phyloP scores from a whole-genome alignment of 2,888 invertebrate species.

The Mesorhabditis belari region DNA sequence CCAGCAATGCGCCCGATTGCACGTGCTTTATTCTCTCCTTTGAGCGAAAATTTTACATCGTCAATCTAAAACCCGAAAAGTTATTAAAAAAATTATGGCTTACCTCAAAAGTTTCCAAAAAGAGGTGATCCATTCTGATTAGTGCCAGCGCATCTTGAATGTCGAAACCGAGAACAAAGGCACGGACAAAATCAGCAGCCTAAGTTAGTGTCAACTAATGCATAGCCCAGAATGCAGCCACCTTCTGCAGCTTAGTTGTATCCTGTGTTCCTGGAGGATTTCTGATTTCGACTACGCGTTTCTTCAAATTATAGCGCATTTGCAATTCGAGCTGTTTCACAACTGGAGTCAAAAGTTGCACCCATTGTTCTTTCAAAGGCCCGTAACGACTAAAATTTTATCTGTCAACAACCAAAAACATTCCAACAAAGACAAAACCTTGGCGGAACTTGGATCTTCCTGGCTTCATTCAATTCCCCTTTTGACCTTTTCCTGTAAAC shows the following conservation, averaged over 20 bases:
- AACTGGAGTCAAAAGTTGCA: conserved; percentile 89
- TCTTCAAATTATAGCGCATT: conserved; percentile 76
- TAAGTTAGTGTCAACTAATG: conserved; percentile 53
- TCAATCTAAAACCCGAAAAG: conserved; percentile 16
- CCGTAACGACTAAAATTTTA: conserved; percentile 88
- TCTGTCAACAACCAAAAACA: no score
- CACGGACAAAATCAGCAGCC: conserved; percentile 94
- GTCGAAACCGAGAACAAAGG: conserved; percentile 90
- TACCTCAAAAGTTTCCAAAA: conserved; percentile 91
- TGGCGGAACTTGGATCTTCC: conserved; percentile 14
- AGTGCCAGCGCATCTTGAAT: conserved; percentile 81
- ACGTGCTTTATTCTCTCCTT: conserved; percentile 57
- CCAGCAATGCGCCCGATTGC: conserved; percentile 96
- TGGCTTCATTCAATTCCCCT: conserved; percentile 33
- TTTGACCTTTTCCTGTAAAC: conserved; percentile 22
- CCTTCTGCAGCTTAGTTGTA: conserved; percentile 60
- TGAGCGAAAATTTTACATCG: conserved; percentile 35
- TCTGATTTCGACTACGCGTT: conserved; percentile 80
- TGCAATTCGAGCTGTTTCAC: conserved; percentile 90
- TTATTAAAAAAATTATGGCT: neutral
- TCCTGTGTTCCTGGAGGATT: conserved; percentile 67
- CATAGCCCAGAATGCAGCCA: neutral
- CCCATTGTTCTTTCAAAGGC: conserved; percentile 90
- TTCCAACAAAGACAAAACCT: no score
- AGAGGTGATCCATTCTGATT: conserved; percentile 86